A percentile compares a stretch with the other conserved stretches of the same genome.
Conservation (phyloP, 2,113 vertebrate species). For the Lanius ludovicianus region DNA sequence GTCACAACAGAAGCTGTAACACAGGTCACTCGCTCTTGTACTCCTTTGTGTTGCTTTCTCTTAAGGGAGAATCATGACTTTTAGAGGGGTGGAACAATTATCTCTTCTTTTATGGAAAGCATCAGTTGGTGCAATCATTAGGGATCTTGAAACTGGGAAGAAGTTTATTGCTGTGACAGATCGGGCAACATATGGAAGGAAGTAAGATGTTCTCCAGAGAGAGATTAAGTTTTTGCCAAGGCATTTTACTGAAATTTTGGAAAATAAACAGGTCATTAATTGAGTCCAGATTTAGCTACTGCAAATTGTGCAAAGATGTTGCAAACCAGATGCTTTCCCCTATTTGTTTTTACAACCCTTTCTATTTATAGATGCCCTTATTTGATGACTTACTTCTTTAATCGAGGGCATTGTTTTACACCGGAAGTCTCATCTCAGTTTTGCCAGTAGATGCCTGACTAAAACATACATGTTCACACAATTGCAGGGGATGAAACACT, state of each 20-base stretch:
- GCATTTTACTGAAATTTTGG: slow-evolving; percentile 51
- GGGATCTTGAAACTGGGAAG: neutral
- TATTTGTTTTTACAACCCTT: slow-evolving; percentile 11
- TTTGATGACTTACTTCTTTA: neutral
- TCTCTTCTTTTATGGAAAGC: slow-evolving; percentile 1
- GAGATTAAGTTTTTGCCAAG: slow-evolving; percentile 41
- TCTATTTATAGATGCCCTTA: slow-evolving; percentile 26
- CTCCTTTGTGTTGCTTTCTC: neutral
- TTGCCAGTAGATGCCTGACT: neutral
- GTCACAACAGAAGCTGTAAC: neutral
- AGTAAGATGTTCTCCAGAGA: slow-evolving; percentile 22
- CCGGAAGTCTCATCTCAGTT: neutral
- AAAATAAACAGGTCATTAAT: slow-evolving; percentile 53
- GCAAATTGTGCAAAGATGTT: slow-evolving; percentile 29
- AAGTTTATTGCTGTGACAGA: slow-evolving; percentile 19
- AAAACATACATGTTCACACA: neutral
- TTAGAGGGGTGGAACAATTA: neutral
- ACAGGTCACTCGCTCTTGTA: neutral
- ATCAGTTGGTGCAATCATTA: neutral
- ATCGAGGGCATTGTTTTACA: slow-evolving; percentile 7
- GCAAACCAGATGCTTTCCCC: slow-evolving; percentile 36
- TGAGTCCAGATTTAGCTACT: slow-evolving; percentile 48
- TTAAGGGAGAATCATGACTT: neutral
- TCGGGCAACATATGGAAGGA: slow-evolving; percentile 35
- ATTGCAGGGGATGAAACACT: neutral